Conservation (phyloP, 1,140 invertebrate genomes). For the Eurosta solidaginis region DNA sequence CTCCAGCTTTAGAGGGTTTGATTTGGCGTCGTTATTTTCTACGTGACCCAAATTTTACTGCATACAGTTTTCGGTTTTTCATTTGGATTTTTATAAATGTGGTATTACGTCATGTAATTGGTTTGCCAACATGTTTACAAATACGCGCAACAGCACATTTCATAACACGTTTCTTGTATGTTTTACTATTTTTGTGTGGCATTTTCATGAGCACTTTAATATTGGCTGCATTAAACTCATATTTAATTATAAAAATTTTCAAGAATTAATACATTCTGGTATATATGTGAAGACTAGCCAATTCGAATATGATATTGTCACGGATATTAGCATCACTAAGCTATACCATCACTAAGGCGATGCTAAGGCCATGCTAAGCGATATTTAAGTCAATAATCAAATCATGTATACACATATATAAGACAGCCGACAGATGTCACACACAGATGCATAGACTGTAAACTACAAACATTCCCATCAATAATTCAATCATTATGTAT, state of each 20-base stretch:
- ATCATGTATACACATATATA: too few species aligned
- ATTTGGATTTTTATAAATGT: background rate
- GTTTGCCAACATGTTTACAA: background rate
- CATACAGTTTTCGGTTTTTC: background rate
- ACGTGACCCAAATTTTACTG: too few species aligned
- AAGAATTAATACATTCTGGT: background rate
- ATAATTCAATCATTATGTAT: too few species aligned
- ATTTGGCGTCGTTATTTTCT: background rate
- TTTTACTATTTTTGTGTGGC: background rate
- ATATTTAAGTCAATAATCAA: too few species aligned
- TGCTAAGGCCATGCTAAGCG: too few species aligned
- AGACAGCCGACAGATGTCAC: too few species aligned
- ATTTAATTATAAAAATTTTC: background rate
- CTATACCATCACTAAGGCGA: too few species aligned
- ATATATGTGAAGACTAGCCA: background rate
- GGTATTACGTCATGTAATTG: background rate
- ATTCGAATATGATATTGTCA: background rate
- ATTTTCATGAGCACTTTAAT: slow-evolving; percentile 8
- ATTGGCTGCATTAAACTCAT: background rate
- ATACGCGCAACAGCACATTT: background rate
- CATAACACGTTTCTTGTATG: background rate
- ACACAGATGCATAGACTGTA: too few species aligned
- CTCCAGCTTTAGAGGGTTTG: background rate
- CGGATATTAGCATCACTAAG: too few species aligned
- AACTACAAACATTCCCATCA: too few species aligned